Conservation (phyloP, 2,113 vertebrate genomes). For the Ia io region DNA sequence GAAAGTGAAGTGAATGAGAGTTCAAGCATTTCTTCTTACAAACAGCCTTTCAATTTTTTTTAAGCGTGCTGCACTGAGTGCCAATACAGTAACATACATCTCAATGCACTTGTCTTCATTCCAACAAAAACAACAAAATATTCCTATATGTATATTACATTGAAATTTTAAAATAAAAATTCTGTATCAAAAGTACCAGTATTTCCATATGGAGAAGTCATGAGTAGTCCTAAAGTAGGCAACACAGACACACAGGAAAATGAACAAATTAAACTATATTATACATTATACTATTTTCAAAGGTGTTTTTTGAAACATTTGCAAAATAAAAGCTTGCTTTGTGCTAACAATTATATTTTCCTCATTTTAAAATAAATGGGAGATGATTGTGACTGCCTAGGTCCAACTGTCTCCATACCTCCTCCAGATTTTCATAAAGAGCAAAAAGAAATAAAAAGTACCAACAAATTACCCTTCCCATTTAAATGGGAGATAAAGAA, state of each 20-base stretch:
- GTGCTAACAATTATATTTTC: neutral
- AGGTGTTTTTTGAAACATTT: neutral
- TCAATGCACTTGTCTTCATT: neutral
- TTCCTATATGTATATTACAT: constrained; percentile 21
- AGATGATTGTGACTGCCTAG: neutral
- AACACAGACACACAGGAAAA: neutral
- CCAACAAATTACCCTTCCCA: neutral
- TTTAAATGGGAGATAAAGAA: neutral
- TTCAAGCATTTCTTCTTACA: constrained; percentile 51
- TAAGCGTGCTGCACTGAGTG: neutral
- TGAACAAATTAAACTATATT: neutral
- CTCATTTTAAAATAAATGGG: neutral
- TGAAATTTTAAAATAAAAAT: constrained; percentile 39
- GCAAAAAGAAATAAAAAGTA: constrained; percentile 8
- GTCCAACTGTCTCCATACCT: neutral
- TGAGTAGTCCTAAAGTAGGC: neutral
- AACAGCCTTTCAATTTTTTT: constrained; percentile 30
- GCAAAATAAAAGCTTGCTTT: constrained; percentile 4
- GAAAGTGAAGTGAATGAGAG: constrained; percentile 42
- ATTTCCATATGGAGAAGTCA: neutral
- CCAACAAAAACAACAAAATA: constrained; percentile 16
- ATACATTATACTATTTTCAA: neutral
- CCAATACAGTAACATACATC: constrained; percentile 14
- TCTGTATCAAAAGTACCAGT: neutral
- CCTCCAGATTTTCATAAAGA: neutral